phyloP scores from a whole-genome alignment of 2,888 invertebrate genomes.

The Lycaena phlaeas region DNA sequence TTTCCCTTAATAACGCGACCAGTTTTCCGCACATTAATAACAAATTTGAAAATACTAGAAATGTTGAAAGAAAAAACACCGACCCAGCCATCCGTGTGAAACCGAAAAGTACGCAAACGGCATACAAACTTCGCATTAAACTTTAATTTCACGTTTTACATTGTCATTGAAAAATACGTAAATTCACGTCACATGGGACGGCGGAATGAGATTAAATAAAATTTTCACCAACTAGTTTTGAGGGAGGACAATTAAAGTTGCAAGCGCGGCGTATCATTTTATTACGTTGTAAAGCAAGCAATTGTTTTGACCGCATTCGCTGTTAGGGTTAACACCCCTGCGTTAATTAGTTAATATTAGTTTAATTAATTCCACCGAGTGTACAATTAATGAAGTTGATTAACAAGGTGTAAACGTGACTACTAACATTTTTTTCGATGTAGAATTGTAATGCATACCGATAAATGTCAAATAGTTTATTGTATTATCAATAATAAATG shows the following conservation, averaged over 20 bases:
- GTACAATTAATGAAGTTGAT: too few relatives aligned
- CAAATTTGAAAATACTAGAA: too few relatives aligned
- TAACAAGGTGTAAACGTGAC: too few relatives aligned
- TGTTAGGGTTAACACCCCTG: constrained; percentile 9
- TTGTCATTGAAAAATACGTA: constrained; percentile 4
- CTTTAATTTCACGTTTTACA: constrained; percentile 5
- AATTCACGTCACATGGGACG: background rate
- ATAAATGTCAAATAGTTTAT: too few relatives aligned
- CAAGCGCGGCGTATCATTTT: constrained; percentile 22
- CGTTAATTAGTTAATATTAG: too few relatives aligned
- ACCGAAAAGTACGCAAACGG: background rate
- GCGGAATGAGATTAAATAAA: constrained; percentile 1
- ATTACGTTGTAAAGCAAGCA: constrained; percentile 24
- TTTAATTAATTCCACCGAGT: too few relatives aligned
- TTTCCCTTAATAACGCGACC: too few relatives aligned
- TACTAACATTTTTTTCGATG: too few relatives aligned
- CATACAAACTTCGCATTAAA: background rate
- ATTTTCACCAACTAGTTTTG: constrained; percentile 10
- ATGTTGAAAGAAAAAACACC: background rate
- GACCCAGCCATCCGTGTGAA: background rate
- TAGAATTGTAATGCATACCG: too few relatives aligned
- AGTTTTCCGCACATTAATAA: too few relatives aligned
- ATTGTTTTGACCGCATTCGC: constrained; percentile 23
- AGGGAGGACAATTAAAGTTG: constrained; percentile 15
- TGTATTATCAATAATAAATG: too few relatives aligned